Percentiles rank a stretch among this genome's conserved stretches.
phyloP scores from a whole-genome alignment of 2,888 invertebrate genomes.

The Synergus japonicus region DNA sequence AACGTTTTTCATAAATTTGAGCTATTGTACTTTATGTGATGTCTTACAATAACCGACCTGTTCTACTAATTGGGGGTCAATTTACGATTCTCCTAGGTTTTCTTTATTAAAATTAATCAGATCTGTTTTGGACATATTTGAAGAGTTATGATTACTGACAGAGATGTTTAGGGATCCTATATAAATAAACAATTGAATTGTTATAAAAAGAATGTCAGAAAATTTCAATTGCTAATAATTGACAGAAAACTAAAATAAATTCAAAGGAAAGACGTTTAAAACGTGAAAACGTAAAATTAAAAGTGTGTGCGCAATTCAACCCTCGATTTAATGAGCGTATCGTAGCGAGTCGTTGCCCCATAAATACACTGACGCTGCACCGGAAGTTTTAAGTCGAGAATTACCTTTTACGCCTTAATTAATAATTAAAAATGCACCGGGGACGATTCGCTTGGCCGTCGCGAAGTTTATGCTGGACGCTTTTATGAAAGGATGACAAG shows the following conservation, averaged over 20 bases:
- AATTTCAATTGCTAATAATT: neutral
- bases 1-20: too few relatives aligned
- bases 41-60: too few relatives aligned
- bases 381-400: conserved; percentile 54
- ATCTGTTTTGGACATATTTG: too few relatives aligned
- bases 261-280: neutral
- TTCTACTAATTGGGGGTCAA: too few relatives aligned
- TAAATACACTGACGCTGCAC: conserved; percentile 31
- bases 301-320: conserved; percentile 12
- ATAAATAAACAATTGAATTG: neutral
- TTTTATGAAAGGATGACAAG: conserved; percentile 35
- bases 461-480: conserved; percentile 36
- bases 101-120: too few relatives aligned
- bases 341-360: conserved; percentile 22
- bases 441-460: conserved; percentile 30
- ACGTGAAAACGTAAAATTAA: conserved; percentile 10
- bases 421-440: conserved; percentile 61
- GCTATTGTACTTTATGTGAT: too few relatives aligned
- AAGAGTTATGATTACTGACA: too few relatives aligned
- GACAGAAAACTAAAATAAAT: neutral
- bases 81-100: too few relatives aligned
- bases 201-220: neutral
- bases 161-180: too few relatives aligned
- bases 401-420: conserved; percentile 59
- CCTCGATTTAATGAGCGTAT: conserved; percentile 29